Conservation (phyloP, 1,140 invertebrate species). For the Bursaphelenchus mucronatus region DNA sequence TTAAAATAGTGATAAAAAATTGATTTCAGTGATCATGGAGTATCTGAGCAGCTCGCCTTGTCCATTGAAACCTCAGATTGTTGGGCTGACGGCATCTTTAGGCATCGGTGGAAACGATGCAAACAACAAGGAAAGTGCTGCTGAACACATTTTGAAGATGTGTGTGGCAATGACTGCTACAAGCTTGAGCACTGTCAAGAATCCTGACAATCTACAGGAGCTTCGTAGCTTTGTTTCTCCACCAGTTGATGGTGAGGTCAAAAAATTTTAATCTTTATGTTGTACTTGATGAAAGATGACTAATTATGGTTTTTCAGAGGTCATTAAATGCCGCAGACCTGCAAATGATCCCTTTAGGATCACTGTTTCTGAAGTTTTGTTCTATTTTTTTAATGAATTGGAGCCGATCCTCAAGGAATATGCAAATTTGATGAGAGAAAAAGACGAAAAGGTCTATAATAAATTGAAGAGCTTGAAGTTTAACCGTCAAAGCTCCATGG, state of each 20-base stretch:
- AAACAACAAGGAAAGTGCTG: conserved; percentile 15
- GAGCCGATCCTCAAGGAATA: too few relatives aligned
- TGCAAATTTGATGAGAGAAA: too few relatives aligned
- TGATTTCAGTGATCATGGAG: neutral
- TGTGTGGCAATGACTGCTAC: conserved; percentile 32
- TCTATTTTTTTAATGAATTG: too few relatives aligned
- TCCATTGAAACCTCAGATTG: conserved; percentile 36
- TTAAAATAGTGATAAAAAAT: neutral
- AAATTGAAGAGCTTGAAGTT: too few relatives aligned
- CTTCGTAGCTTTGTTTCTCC: conserved; percentile 2
- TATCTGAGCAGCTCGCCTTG: neutral
- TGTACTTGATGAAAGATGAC: too few relatives aligned
- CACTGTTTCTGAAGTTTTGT: too few relatives aligned
- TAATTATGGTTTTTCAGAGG: too few relatives aligned
- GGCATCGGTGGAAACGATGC: conserved; percentile 36
- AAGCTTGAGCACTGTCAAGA: conserved; percentile 34
- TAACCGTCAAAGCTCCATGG: too few relatives aligned
- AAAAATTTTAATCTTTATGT: too few relatives aligned
- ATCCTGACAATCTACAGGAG: neutral
- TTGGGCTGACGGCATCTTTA: conserved; percentile 52
- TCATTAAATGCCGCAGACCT: too few relatives aligned
- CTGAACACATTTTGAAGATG: conserved; percentile 31
- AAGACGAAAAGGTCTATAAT: too few relatives aligned
- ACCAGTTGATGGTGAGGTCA: conserved; percentile 1
- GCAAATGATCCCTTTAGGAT: too few relatives aligned